Percentiles rank a stretch among this genome's conserved stretches.
Conservation (phyloP, 2,113 vertebrate genomes). For the Paracanthobrama guichenoti region DNA sequence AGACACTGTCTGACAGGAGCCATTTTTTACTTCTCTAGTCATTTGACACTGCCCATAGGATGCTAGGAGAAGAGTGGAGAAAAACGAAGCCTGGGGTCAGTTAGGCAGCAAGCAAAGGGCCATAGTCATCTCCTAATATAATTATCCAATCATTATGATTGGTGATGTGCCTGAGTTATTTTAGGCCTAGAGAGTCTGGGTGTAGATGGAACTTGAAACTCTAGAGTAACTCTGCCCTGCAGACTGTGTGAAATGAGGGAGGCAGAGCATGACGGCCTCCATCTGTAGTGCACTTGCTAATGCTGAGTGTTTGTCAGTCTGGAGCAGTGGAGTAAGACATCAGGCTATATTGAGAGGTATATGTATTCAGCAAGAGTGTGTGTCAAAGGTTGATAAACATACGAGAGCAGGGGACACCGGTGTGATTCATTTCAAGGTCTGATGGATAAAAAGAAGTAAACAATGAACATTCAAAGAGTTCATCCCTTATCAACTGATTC, state of each 20-base stretch:
- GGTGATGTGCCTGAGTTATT: conserved; percentile 33
- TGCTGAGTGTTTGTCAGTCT: conserved; percentile 12
- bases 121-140: conserved; percentile 40
- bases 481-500: neutral
- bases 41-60: conserved; percentile 38
- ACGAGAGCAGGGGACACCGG: neutral
- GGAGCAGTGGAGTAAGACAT: neutral
- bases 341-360: conserved; percentile 2
- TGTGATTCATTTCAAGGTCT: neutral
- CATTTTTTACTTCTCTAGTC: conserved; percentile 45
- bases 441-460: neutral
- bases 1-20: conserved; percentile 10
- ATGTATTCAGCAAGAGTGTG: neutral
- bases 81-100: conserved; percentile 8
- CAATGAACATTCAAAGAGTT: neutral
- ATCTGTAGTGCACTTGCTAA: neutral
- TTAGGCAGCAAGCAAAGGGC: conserved; percentile 15
- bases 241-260: conserved; percentile 28
- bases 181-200: conserved; percentile 19
- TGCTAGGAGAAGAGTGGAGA: conserved; percentile 15
- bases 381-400: neutral
- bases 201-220: neutral
- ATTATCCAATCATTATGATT: conserved; percentile 49
- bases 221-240: neutral
- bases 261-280: neutral